Conservation (phyloP, 2,888 invertebrate genomes). For the Idaea dimidiata region DNA sequence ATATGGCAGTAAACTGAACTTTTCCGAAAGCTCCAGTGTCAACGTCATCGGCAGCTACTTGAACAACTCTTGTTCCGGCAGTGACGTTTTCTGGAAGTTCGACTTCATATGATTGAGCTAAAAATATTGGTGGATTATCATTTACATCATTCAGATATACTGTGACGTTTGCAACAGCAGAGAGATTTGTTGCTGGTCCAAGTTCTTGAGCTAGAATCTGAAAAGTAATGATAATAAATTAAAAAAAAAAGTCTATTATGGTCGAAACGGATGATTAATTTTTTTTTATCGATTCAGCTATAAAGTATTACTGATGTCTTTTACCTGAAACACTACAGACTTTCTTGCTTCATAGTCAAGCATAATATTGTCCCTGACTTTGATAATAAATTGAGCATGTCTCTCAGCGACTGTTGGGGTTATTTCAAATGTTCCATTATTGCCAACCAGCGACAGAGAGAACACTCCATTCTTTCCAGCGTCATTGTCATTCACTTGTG, state of each 20-base stretch:
- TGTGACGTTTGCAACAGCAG: constrained; percentile 87
- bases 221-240: constrained; percentile 36
- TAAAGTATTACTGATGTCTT: background rate
- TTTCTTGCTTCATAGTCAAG: constrained; percentile 92
- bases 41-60: constrained; percentile 90
- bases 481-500: constrained; percentile 88
- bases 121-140: constrained; percentile 92
- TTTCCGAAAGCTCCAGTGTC: constrained; percentile 90
- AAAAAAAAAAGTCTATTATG: background rate
- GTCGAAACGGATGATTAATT: background rate
- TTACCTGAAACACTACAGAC: constrained; percentile 87
- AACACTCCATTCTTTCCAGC: constrained; percentile 92
- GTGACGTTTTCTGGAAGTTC: constrained; percentile 91
- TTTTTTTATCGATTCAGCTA: background rate
- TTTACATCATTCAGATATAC: constrained; percentile 92
- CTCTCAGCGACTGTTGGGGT: constrained; percentile 91
- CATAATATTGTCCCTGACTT: constrained; percentile 89
- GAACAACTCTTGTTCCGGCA: constrained; percentile 85
- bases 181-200: constrained; percentile 87
- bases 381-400: constrained; percentile 88
- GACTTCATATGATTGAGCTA: constrained; percentile 85
- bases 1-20: constrained; percentile 88
- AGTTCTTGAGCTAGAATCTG: constrained; percentile 91
- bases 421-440: constrained; percentile 94
- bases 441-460: constrained; percentile 87